These are phyloP conservation scores for Thermophis baileyi DNA, from an alignment of 2,113 vertebrate genomes.

Conservation along the genomic window DNA sequence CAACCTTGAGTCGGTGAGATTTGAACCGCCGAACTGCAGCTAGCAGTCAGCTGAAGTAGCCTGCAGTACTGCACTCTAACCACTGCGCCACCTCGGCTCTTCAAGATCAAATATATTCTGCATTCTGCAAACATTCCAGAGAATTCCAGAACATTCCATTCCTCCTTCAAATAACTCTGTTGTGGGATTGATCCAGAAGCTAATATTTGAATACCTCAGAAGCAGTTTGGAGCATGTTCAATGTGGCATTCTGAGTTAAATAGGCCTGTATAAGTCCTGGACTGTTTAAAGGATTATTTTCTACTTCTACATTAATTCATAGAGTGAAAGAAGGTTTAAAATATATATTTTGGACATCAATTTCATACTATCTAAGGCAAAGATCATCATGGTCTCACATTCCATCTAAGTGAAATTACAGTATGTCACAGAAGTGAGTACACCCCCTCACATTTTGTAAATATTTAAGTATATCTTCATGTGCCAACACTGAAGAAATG, in stretches of 20 bases:
- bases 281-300: neutral
- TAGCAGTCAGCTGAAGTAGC: too few relatives aligned
- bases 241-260: neutral
- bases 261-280: neutral
- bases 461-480: too few relatives aligned
- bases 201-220: neutral
- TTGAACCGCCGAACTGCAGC: too few relatives aligned
- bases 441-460: too few relatives aligned
- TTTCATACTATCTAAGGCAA: neutral
- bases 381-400: neutral
- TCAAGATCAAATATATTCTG: neutral
- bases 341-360: neutral
- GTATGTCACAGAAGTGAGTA: too few relatives aligned
- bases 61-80: too few relatives aligned
- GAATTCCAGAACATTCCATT: neutral
- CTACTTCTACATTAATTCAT: neutral
- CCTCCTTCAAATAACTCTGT: neutral
- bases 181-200: neutral
- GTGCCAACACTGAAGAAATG: too few relatives aligned
- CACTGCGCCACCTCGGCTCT: too few relatives aligned
- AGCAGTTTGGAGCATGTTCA: neutral
- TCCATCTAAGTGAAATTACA: neutral
- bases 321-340: neutral
- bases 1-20: too few relatives aligned
- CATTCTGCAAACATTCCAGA: neutral